Percentiles rank a stretch among this genome's conserved stretches.
phyloP scores from a whole-genome alignment of 2,113 vertebrate genomes.

The Carassius carassius region DNA sequence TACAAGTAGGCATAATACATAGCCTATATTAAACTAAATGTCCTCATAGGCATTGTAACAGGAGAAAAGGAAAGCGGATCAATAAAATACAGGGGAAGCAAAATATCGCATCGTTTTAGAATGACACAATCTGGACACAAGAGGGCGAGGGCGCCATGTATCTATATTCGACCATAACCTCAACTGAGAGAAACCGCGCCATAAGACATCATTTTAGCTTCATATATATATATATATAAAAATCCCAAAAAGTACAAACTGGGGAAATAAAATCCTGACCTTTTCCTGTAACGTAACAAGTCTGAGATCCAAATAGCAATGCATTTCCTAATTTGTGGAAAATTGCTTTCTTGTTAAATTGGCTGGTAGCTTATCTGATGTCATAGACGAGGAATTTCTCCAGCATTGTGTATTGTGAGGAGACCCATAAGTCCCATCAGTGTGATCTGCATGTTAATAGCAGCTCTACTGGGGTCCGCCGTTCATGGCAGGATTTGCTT shows the following conservation, averaged over 20 bases:
- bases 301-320: neutral
- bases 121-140: neutral
- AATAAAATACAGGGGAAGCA: neutral
- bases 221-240: neutral
- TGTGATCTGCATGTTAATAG: conserved; percentile 68
- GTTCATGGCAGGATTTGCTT: conserved; percentile 54
- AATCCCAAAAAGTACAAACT: neutral
- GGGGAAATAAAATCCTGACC: neutral
- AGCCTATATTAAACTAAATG: neutral
- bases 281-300: neutral
- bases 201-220: neutral
- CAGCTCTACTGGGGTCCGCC: conserved; percentile 28
- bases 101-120: neutral
- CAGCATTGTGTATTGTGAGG: conserved; percentile 25
- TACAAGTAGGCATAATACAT: no score
- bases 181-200: neutral
- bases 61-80: neutral
- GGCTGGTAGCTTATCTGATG: neutral
- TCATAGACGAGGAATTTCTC: neutral
- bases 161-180: neutral
- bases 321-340: neutral
- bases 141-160: conserved; percentile 29
- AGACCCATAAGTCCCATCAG: conserved; percentile 29
- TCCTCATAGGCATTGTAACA: neutral
- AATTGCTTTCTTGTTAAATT: neutral